A percentile compares a stretch with the other conserved stretches of the same genome.
Evolutionary conservation across 2,113 vertebrate species (phyloP).

Genomic region (Colius striatus): DNA sequence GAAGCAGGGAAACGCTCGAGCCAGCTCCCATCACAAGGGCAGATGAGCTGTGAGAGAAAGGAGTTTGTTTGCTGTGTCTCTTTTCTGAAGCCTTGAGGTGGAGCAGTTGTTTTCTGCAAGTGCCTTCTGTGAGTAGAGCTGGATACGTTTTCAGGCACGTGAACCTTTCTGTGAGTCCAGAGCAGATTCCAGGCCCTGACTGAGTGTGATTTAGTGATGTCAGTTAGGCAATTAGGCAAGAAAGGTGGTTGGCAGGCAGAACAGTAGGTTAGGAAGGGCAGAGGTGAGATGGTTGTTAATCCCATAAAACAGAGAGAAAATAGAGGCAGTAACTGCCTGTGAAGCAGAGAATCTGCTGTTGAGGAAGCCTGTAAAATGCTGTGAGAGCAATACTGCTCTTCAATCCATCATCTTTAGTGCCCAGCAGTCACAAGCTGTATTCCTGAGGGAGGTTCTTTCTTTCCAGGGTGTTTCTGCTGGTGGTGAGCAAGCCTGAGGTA

Average conservation of each 20-base stretch:
- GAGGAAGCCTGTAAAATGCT: background rate
- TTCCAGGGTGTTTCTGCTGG: background rate
- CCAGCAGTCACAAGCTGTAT: background rate
- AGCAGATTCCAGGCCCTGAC: background rate
- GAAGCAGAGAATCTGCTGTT: background rate
- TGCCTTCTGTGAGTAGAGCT: fast-evolving
- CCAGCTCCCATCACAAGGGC: background rate
- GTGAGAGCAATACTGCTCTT: background rate
- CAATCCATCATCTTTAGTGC: background rate
- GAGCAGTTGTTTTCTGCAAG: background rate
- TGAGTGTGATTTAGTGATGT: background rate
- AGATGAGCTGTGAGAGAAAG: background rate
- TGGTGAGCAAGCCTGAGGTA: background rate
- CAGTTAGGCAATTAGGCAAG: background rate
- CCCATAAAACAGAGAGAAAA: background rate
- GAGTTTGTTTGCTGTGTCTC: too few species aligned
- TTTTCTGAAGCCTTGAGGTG: background rate
- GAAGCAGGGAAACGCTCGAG: background rate
- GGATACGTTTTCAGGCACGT: fast-evolving
- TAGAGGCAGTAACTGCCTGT: background rate
- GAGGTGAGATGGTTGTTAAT: background rate
- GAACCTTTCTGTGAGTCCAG: background rate
- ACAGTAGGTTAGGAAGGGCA: background rate
- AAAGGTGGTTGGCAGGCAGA: background rate
- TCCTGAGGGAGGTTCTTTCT: background rate